Conservation (phyloP, 2,888 invertebrate genomes). For the Teinopalpus imperialis region DNA sequence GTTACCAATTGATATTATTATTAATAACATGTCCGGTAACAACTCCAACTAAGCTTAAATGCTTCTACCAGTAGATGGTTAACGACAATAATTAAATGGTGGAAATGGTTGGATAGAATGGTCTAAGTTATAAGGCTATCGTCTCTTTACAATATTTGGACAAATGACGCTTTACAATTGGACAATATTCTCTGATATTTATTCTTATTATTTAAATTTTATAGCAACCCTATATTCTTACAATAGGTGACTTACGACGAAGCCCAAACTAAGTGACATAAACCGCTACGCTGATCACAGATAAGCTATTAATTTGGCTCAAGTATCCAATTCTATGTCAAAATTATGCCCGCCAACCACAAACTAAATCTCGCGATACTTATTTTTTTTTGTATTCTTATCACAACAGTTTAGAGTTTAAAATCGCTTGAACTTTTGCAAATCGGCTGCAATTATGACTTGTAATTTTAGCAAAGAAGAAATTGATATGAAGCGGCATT, state of each 20-base stretch:
- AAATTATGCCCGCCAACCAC: constrained; percentile 47
- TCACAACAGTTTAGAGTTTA: constrained; percentile 27
- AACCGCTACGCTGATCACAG: constrained; percentile 69
- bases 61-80: no score
- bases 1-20: no score
- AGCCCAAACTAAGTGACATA: constrained; percentile 70
- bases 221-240: constrained; percentile 49
- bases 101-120: no score
- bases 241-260: constrained; percentile 52
- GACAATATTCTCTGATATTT: no score
- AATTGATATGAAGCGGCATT: constrained; percentile 67
- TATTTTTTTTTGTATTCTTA: constrained; percentile 23
- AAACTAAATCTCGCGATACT: constrained; percentile 24
- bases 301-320: constrained; percentile 78
- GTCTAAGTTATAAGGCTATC: no score
- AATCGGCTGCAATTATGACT: constrained; percentile 7
- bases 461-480: constrained; percentile 46
- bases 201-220: constrained; percentile 6
- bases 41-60: no score
- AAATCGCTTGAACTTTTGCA: constrained; percentile 24
- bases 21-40: no score
- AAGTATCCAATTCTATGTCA: constrained; percentile 64
- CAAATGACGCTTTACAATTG: no score
- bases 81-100: no score
- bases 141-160: no score